phyloP scores from a whole-genome alignment of 92 coral and sea anemone species.

The Porites cylindrica region DNA sequence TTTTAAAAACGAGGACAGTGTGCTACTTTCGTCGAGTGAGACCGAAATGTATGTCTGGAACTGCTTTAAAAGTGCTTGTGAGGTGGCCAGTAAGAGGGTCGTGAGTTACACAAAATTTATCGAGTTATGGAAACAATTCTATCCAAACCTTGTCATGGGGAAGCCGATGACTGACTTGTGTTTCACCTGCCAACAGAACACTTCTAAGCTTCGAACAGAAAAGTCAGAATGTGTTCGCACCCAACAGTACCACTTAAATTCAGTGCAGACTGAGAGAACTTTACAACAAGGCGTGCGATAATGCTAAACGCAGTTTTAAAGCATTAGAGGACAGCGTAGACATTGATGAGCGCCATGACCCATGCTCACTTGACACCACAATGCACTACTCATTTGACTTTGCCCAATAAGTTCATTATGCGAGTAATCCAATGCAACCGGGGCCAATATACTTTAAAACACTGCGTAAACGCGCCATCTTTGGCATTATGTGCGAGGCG shows the following conservation, averaged over 20 bases:
- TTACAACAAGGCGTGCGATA: constrained; percentile 43
- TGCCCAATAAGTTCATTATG: constrained; percentile 69
- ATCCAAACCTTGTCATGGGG: constrained; percentile 34
- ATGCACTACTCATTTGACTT: constrained; percentile 69
- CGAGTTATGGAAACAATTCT: constrained; percentile 48
- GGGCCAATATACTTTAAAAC: constrained; percentile 78
- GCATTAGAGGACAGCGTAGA: constrained; percentile 21
- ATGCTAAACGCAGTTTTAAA: constrained; percentile 50
- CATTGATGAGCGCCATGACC: constrained; percentile 31
- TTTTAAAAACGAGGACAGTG: constrained; percentile 50
- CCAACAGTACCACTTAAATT: constrained; percentile 27
- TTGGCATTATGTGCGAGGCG: constrained; percentile 73
- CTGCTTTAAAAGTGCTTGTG: constrained; percentile 34
- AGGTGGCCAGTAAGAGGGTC: constrained; percentile 29
- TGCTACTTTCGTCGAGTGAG: constrained; percentile 49
- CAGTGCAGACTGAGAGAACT: constrained; percentile 50
- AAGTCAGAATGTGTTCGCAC: constrained; percentile 29
- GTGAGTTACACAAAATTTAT: constrained; percentile 52
- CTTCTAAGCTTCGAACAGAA: constrained; percentile 40
- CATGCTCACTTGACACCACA: constrained; percentile 54
- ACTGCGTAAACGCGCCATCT: constrained; percentile 68
- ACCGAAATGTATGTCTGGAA: constrained; percentile 57
- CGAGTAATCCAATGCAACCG: constrained; percentile 71
- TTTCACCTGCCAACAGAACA: constrained; percentile 43
- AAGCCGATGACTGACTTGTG: constrained; percentile 50